phyloP scores from a whole-genome alignment of 2,888 invertebrate genomes.

The Ennomos quercinarius region DNA sequence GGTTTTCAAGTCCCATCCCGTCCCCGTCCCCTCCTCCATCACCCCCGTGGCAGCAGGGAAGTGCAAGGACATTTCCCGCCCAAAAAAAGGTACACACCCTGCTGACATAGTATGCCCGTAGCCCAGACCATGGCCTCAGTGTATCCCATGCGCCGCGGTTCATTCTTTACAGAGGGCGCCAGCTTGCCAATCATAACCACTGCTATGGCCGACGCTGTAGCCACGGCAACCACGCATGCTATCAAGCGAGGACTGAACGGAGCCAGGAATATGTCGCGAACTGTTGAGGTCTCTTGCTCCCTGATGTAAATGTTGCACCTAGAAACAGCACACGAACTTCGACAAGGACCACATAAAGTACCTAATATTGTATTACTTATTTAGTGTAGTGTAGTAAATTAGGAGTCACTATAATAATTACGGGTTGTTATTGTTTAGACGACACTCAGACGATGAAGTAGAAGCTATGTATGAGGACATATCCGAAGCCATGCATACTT shows the following conservation, averaged over 20 bases:
- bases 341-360: too few relatives aligned
- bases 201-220: slow-evolving; percentile 75
- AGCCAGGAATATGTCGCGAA: slow-evolving; percentile 87
- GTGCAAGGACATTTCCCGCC: too few relatives aligned
- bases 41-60: too few relatives aligned
- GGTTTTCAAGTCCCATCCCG: too few relatives aligned
- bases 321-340: neutral
- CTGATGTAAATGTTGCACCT: slow-evolving; percentile 88
- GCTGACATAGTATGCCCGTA: slow-evolving; percentile 87
- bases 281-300: slow-evolving; percentile 86
- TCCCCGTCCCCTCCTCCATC: too few relatives aligned
- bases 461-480: too few relatives aligned
- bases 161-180: slow-evolving; percentile 64
- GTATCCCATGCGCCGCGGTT: slow-evolving; percentile 61
- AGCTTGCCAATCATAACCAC: slow-evolving; percentile 80
- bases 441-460: too few relatives aligned
- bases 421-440: too few relatives aligned
- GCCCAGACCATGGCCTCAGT: slow-evolving; percentile 87
- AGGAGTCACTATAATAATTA: too few relatives aligned
- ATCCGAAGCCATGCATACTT: too few relatives aligned
- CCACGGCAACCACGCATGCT: slow-evolving; percentile 81
- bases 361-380: too few relatives aligned
- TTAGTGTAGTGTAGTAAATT: too few relatives aligned
- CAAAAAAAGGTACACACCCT: slow-evolving; percentile 81
- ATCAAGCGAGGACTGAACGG: slow-evolving; percentile 86